These are phyloP conservation scores for Paratrypauchen microcephalus DNA, from an alignment of 2,797 vertebrate genomes.

Conservation along the genomic window DNA sequence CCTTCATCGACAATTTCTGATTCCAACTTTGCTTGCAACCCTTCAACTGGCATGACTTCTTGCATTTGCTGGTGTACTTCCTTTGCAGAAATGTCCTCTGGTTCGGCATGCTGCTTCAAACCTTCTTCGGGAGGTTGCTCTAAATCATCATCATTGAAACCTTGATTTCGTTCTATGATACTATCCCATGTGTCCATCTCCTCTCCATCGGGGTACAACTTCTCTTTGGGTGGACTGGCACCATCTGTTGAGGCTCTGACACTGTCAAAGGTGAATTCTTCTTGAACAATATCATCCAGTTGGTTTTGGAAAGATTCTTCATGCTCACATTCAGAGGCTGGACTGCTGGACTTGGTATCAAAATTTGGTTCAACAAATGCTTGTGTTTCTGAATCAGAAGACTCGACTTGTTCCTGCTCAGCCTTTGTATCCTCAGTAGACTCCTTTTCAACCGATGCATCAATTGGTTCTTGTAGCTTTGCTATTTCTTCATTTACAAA, in stretches of 20 bases:
- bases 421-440: background rate
- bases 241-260: constrained; percentile 18
- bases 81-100: constrained; percentile 61
- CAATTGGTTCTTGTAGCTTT: constrained; percentile 1
- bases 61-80: constrained; percentile 26
- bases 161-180: constrained; percentile 60
- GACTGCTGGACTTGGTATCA: constrained; percentile 44
- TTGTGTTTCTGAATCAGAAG: constrained; percentile 53
- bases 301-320: constrained; percentile 28
- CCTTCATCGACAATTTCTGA: constrained; percentile 9
- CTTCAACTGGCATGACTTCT: constrained; percentile 4
- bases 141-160: constrained; percentile 25
- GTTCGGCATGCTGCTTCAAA: constrained; percentile 50
- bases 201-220: constrained; percentile 68
- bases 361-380: constrained; percentile 36
- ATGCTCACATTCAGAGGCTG: constrained; percentile 37
- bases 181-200: constrained; percentile 73
- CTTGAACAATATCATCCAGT: constrained; percentile 13
- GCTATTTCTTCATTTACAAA: constrained; percentile 36
- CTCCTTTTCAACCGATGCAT: constrained; percentile 32
- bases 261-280: constrained; percentile 22
- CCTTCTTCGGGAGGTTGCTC: constrained; percentile 26
- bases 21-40: background rate
- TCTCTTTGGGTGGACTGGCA: constrained; percentile 37
- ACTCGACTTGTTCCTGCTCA: constrained; percentile 37